Percentiles rank a stretch among this genome's conserved stretches.
Conservation (phyloP, 1,140 invertebrate genomes). For the Anoplolepis gracilipes region DNA sequence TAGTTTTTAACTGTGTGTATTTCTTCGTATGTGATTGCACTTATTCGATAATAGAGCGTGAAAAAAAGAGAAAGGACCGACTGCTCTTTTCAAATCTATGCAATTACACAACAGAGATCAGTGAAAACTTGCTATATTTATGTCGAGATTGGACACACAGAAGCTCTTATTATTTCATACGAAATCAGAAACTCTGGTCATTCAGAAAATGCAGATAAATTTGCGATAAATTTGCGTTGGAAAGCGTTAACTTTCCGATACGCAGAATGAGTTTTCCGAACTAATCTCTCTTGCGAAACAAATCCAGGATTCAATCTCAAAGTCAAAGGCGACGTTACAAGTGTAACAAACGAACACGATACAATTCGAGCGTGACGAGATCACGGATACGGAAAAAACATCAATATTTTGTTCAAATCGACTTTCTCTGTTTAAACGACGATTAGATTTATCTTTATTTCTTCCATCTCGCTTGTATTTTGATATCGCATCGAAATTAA, state of each 20-base stretch:
- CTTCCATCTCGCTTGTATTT: not conserved
- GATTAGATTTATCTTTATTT: constrained; percentile 5
- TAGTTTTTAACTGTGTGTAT: not conserved
- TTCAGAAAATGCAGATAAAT: constrained; percentile 8
- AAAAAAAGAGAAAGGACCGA: constrained; percentile 23
- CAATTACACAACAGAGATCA: constrained; percentile 15
- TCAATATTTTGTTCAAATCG: constrained; percentile 15
- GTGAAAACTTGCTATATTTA: constrained; percentile 22
- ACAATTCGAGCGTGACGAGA: constrained; percentile 45
- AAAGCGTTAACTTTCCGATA: constrained; percentile 20
- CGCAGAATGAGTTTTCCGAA: constrained; percentile 34
- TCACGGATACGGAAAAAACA: constrained; percentile 26
- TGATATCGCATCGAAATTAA: not conserved
- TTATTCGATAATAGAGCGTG: constrained; percentile 31
- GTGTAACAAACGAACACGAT: constrained; percentile 9
- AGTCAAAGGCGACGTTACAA: constrained; percentile 19
- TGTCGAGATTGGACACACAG: not conserved
- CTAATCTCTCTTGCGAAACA: constrained; percentile 44
- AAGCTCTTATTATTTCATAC: not conserved
- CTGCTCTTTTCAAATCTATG: constrained; percentile 28
- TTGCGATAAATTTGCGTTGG: constrained; percentile 12
- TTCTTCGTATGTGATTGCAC: not conserved
- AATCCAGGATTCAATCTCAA: constrained; percentile 37
- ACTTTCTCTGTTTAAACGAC: not conserved
- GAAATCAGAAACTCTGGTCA: not conserved